Evolutionary conservation across 2,797 vertebrate genomes (phyloP).

Genomic region (Simalia tracyae): DNA sequence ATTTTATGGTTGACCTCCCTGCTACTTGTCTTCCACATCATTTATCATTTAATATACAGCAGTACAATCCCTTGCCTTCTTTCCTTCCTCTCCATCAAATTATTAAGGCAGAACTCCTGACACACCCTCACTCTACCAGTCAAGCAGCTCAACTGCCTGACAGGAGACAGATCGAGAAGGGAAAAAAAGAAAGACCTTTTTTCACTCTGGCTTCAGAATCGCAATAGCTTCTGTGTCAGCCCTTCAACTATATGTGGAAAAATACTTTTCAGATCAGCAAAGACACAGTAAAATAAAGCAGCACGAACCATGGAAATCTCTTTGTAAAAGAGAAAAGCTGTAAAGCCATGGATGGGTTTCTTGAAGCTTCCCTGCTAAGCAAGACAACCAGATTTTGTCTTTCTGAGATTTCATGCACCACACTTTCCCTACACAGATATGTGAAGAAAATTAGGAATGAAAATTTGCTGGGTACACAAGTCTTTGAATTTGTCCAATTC

Average conservation of each 20-base stretch:
- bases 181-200: neutral
- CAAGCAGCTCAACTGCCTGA: neutral
- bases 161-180: slow-evolving; percentile 1
- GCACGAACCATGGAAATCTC: neutral
- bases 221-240: neutral
- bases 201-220: neutral
- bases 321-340: neutral
- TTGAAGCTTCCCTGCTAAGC: neutral
- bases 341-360: neutral
- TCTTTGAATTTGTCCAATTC: neutral
- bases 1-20: slow-evolving; percentile 7
- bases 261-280: neutral
- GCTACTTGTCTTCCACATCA: slow-evolving; percentile 6
- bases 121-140: slow-evolving; percentile 7
- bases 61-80: neutral
- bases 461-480: neutral
- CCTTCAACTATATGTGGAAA: neutral
- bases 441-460: neutral
- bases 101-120: slow-evolving; percentile 28
- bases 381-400: neutral
- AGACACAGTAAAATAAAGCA: neutral
- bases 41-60: slow-evolving; percentile 21
- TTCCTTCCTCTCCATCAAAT: neutral
- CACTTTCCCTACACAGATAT: neutral
- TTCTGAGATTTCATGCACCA: neutral